Percentiles rank a stretch among this genome's conserved stretches.
Evolutionary conservation across 2,113 vertebrate genomes (phyloP).

Genomic region (Phrynosoma platyrhinos): DNA sequence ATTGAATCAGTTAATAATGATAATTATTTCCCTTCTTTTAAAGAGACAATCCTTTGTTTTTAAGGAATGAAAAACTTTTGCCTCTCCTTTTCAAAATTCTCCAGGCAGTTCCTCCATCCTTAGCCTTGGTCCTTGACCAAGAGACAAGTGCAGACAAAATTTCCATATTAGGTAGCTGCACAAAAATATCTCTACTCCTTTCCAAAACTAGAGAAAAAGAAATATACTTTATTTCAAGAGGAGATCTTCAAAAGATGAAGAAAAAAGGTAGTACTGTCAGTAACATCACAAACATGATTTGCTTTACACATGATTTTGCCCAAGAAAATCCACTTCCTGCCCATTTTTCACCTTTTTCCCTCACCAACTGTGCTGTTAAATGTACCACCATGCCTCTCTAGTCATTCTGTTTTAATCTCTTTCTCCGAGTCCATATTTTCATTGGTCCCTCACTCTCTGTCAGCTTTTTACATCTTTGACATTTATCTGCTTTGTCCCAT

Average conservation of each 20-base stretch:
- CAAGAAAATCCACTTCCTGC: neutral
- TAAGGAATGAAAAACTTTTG: neutral
- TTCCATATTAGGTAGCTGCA: neutral
- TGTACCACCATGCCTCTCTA: neutral
- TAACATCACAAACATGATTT: neutral
- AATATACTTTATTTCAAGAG: neutral
- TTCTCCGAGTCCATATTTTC: neutral
- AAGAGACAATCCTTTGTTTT: neutral
- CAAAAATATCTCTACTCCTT: neutral
- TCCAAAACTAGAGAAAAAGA: neutral
- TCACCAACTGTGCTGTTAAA: neutral
- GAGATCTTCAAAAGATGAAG: neutral
- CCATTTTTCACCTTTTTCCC: neutral
- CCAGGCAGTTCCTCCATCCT: neutral
- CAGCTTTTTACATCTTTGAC: neutral
- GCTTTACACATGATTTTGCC: neutral
- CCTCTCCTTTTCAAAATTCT: neutral
- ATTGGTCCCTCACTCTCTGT: neutral
- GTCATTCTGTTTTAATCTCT: neutral
- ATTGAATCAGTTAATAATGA: neutral
- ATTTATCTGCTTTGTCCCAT: no score
- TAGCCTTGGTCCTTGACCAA: neutral
- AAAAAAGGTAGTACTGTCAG: neutral
- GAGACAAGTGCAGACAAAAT: neutral
- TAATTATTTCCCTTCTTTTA: neutral